phyloP scores from a whole-genome alignment of 2,888 invertebrate species.

The Heteropelma amictum region DNA sequence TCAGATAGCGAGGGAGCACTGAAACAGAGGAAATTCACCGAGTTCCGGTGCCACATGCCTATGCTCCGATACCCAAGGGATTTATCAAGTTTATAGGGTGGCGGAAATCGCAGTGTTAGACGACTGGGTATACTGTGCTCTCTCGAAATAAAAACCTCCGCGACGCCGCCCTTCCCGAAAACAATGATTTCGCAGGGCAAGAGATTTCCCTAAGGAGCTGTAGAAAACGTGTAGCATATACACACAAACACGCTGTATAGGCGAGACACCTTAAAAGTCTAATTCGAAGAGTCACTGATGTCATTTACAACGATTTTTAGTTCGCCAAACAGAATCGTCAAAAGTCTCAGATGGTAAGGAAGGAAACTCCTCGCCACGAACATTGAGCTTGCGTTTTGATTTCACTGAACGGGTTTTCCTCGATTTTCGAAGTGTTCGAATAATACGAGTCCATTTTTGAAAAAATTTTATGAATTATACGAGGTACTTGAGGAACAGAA shows the following conservation, averaged over 20 bases:
- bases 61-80: slow-evolving; percentile 62
- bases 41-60: slow-evolving; percentile 61
- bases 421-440: too few relatives aligned
- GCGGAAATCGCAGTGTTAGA: slow-evolving; percentile 50
- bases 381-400: not conserved
- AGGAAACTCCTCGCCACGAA: not conserved
- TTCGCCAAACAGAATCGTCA: too few relatives aligned
- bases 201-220: slow-evolving; percentile 65
- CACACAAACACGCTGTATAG: slow-evolving; percentile 22
- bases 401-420: not conserved
- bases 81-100: slow-evolving; percentile 68
- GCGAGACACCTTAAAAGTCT: slow-evolving; percentile 6
- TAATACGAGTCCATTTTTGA: too few relatives aligned
- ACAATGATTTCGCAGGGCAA: slow-evolving; percentile 65
- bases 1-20: slow-evolving; percentile 49
- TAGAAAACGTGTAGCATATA: too few relatives aligned
- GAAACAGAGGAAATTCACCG: slow-evolving; percentile 48
- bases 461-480: too few relatives aligned
- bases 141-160: slow-evolving; percentile 35
- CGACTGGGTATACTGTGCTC: slow-evolving; percentile 12
- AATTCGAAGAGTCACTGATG: slow-evolving; percentile 20
- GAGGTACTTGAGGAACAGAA: not conserved
- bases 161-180: slow-evolving; percentile 62
- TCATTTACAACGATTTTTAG: too few relatives aligned
- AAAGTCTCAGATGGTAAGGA: not conserved